Base-by-base conservation (phyloP, 2,888 invertebrate genomes). In the Netelia melanura region DNA sequence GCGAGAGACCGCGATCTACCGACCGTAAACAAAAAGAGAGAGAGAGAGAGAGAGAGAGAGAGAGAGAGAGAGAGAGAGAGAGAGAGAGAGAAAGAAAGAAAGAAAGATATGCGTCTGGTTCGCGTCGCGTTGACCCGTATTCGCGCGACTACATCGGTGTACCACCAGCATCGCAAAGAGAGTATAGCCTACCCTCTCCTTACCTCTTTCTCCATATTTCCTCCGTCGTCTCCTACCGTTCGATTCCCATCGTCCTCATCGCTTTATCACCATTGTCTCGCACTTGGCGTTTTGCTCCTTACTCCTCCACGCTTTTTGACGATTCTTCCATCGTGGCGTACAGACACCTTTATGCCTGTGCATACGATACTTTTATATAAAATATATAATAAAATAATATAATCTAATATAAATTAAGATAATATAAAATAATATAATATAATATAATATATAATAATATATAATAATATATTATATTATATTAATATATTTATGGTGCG, bases 51-150 rank as follows among this genome's bases (percentile, higher is more conserved):
- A 17, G 17, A 17, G 0, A 17, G 17, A 17, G 0, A 77, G 64
- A 61, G n/a, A n/a, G 77, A 71, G 71, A 78, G 14, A 8, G 17
- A 17, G 17, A 17, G 17, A 17, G n/a, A n/a, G 72, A 48, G 82
- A 77, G 43, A 17, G 17, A 17, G 17, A 17, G 17, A 17, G 17
- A 17, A 0, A 17, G 17, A 17, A 0, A 17, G 17, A 17, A 17
- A 17, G 17, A 17, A 17, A 77, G 64, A 61, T 17, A 17, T 3
- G 54, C 48, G 61, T 75, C 70, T 64, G 68, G 70, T 58, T 61
- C 21, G 70, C 68, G 68, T 79, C 79, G 75, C 68, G 62, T 58
- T 83, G 79, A 83, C 83, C 83, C 79, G 83, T 83, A 83, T 83
- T 79, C 79, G 44, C 75, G 44, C 58, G 44, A 58, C 11, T 17